A percentile compares a stretch with the other conserved stretches of the same genome.
Conservation (phyloP, 1,140 invertebrate species). For the Drosophila nannoptera region DNA sequence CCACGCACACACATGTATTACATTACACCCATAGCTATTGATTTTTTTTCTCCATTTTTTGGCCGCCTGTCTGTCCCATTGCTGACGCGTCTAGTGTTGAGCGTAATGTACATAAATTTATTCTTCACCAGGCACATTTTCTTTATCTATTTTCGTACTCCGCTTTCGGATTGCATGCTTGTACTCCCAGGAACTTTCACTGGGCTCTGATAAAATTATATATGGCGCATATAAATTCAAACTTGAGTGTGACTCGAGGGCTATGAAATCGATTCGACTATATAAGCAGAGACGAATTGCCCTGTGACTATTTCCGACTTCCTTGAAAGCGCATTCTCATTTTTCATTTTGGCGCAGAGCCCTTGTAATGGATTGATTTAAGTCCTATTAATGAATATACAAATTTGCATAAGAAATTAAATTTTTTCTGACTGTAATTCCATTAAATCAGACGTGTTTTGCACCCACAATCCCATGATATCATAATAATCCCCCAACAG, state of each 20-base stretch:
- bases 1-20: conserved; percentile 22
- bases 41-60: conserved; percentile 40
- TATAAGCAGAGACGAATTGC: neutral
- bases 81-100: conserved; percentile 57
- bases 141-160: conserved; percentile 12
- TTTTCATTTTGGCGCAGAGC: too few species aligned
- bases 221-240: conserved; percentile 20
- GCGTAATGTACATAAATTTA: conserved; percentile 67
- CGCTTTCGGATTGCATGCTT: conserved; percentile 51
- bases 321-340: too few species aligned
- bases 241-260: conserved; percentile 14
- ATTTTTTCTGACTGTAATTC: conserved; percentile 22
- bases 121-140: conserved; percentile 56
- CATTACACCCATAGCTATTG: conserved; percentile 63
- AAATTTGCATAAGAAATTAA: conserved; percentile 2
- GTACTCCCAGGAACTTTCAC: conserved; percentile 48
- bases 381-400: neutral
- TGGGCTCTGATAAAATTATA: conserved; percentile 15
- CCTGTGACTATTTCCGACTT: neutral
- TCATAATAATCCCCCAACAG: conserved; percentile 25
- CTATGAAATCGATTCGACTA: neutral
- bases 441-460: conserved; percentile 27
- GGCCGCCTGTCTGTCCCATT: conserved; percentile 32
- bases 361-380: too few species aligned
- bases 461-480: conserved; percentile 40